Conservation (phyloP, 2,888 invertebrate species). For the Drosophila macrospina region DNA sequence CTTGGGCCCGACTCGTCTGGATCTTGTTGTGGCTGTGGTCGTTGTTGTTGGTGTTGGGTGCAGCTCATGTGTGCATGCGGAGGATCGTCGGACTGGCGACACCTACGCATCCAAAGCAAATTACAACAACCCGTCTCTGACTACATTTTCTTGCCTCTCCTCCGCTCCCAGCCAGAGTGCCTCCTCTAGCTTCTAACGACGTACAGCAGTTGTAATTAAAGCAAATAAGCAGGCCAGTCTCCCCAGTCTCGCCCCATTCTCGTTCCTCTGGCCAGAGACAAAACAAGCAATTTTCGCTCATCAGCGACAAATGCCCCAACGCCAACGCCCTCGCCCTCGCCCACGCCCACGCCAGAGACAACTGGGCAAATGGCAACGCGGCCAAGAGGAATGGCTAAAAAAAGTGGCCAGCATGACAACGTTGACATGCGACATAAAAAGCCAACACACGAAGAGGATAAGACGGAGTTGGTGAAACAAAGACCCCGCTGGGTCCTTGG, state of each 20-base stretch:
- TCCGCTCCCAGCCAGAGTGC: constrained; percentile 17
- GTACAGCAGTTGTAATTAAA: constrained; percentile 67
- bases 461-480: background rate
- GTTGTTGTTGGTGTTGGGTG: constrained; percentile 51
- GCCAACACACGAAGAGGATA: constrained; percentile 41
- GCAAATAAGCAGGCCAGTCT: constrained; percentile 59
- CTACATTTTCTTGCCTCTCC: background rate
- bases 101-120: constrained; percentile 68
- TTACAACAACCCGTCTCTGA: constrained; percentile 30
- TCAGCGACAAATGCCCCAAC: constrained; percentile 59
- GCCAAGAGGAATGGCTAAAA: constrained; percentile 31
- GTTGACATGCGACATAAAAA: constrained; percentile 79
- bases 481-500: constrained; percentile 32
- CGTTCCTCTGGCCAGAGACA: constrained; percentile 9
- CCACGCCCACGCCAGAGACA: constrained; percentile 50
- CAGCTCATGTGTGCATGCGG: constrained; percentile 67
- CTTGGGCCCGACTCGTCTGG: constrained; percentile 8
- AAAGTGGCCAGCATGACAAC: constrained; percentile 76
- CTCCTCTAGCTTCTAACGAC: constrained; percentile 20
- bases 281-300: constrained; percentile 72
- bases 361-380: constrained; percentile 13
- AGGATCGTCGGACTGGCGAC: constrained; percentile 50
- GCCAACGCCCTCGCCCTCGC: constrained; percentile 22
- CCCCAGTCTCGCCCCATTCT: constrained; percentile 5
- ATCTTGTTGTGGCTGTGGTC: constrained; percentile 6